Evolutionary conservation across 2,113 vertebrate genomes (phyloP).

Genomic region (Lipophrys pholis): DNA sequence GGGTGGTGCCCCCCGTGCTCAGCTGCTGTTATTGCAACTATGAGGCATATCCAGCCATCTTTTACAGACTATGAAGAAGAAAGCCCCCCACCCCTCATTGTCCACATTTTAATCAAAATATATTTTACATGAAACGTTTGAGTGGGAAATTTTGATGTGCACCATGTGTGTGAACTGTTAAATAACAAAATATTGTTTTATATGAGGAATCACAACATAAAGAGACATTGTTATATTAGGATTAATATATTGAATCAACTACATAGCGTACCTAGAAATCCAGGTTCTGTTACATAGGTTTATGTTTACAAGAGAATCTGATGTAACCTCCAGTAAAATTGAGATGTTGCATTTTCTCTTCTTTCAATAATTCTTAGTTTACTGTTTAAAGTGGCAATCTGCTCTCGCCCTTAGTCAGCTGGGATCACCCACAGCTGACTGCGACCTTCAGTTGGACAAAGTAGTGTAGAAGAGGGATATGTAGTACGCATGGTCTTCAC

Average conservation of each 20-base stretch:
- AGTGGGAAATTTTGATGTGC: constrained; percentile 18
- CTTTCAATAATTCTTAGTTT: constrained; percentile 21
- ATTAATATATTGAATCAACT: constrained; percentile 9
- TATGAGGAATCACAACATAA: constrained; percentile 23
- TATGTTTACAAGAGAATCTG: neutral
- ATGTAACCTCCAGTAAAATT: constrained; percentile 21
- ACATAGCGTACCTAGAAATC: neutral
- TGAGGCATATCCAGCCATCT: constrained; percentile 41
- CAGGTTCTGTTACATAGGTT: constrained; percentile 5
- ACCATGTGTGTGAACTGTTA: constrained; percentile 3
- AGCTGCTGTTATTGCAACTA: constrained; percentile 66
- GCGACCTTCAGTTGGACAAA: too few species aligned
- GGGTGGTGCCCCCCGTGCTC: constrained; percentile 71
- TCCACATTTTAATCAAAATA: constrained; percentile 28
- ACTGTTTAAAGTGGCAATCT: too few species aligned
- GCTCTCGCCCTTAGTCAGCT: too few species aligned
- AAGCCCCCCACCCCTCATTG: constrained; percentile 40
- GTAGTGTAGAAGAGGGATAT: too few species aligned
- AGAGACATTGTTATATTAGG: too few species aligned
- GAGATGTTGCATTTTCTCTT: constrained; percentile 1
- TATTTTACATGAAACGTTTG: constrained; percentile 35
- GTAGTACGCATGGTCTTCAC: too few species aligned
- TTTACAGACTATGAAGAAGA: constrained; percentile 15
- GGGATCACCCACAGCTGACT: too few species aligned
- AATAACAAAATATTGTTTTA: constrained; percentile 36